Evolutionary conservation across 1,140 invertebrate species (phyloP), one percentile per base, ranked within the genome.

Genomic region (Caenorhabditis brenneri): DNA sequence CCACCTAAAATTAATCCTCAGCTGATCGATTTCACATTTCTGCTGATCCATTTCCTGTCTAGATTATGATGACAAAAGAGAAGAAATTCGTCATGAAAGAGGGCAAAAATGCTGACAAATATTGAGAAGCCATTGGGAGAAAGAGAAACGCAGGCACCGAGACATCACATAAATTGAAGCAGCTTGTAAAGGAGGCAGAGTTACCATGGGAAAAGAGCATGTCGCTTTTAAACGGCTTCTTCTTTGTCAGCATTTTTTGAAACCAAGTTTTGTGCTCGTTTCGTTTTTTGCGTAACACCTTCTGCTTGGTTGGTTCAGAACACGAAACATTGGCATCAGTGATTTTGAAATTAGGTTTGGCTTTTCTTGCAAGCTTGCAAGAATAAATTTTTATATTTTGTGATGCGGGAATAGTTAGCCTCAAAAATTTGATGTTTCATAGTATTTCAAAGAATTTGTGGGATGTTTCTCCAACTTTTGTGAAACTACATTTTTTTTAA

Each of bases 141-240:
- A 4, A 12, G 2, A 74, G 36, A 74, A 36, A 74, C 65, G 65
- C 36, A 74, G 65, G 22, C 22, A 46, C 10, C 24, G 1, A 42
- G 36, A 27, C 65, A 74, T 9, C 6, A 74, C 65, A 74, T 74
- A 42, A 74, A 42, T 24, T 74, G 19, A 24, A 27, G 65, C 42
- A 74, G 65, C 65, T 74, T 74, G 65, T 74, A 74, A 31, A 74
- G n/a, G 36, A n/a, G 27, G 29, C n/a, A 74, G 65, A 42, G 65
- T 74, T 74, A 42, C 36, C 65, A 74, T 74, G 65, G 65, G 65
- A 74, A 74, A 74, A n/a, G 7, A 39, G 36, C 65, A 42, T 16
- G 31, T 1, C 9, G 12, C 29, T 24, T 24, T 7, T 6, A 58
- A 29, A 27, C 4, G 15, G 36, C 55, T 12, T 6, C n/a, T 16